A percentile compares a stretch with the other conserved stretches of the same genome.
These are phyloP conservation scores for Drusus annulatus DNA, from an alignment of 1,140 invertebrate genomes.

Conservation along the genomic window DNA sequence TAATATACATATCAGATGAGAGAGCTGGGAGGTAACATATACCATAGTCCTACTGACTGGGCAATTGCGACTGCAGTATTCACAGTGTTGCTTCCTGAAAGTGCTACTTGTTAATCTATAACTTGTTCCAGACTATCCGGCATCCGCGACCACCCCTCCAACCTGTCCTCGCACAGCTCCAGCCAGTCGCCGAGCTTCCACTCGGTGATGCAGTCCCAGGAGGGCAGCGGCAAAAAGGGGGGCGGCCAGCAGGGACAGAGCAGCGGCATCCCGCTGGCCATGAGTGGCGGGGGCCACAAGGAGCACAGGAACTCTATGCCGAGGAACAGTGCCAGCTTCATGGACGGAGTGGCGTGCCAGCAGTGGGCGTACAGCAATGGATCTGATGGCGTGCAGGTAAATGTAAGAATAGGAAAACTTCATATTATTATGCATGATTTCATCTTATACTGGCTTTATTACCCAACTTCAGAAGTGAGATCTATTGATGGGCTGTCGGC, in stretches of 20 bases:
- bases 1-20: too few species aligned
- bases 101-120: too few species aligned
- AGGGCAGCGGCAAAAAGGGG: slow-evolving; percentile 56
- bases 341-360: slow-evolving; percentile 65
- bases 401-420: slow-evolving; percentile 10
- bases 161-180: slow-evolving; percentile 63
- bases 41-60: too few species aligned
- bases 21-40: too few species aligned
- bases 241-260: slow-evolving; percentile 65
- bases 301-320: slow-evolving; percentile 59
- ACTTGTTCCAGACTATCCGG: slow-evolving; percentile 48
- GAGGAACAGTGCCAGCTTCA: slow-evolving; percentile 58
- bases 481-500: too few species aligned
- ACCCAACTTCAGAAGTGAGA: too few species aligned
- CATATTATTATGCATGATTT: neutral
- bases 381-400: slow-evolving; percentile 70
- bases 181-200: slow-evolving; percentile 69
- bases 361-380: slow-evolving; percentile 69
- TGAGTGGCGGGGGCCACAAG: slow-evolving; percentile 54
- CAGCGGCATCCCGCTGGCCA: slow-evolving; percentile 69
- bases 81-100: too few species aligned
- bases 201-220: slow-evolving; percentile 20
- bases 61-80: too few species aligned
- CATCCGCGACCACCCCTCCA: slow-evolving; percentile 56
- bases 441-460: too few species aligned